Evolutionary conservation across 2,888 invertebrate genomes (phyloP).

Genomic region (Plebejus melissa): DNA sequence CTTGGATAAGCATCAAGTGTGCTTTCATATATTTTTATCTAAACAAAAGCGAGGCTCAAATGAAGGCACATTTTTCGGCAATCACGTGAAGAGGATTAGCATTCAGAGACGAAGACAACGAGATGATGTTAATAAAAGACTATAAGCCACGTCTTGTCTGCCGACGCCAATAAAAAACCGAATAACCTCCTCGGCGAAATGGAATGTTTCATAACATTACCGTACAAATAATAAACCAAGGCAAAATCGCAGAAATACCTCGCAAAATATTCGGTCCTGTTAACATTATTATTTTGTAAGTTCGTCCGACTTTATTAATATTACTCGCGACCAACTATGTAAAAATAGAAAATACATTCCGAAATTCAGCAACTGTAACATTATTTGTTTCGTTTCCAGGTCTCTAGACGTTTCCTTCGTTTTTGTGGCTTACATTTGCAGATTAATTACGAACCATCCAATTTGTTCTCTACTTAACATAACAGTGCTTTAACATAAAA

Average conservation of each 20-base stretch:
- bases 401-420: not conserved
- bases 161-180: conserved; percentile 1
- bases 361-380: not conserved
- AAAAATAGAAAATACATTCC: conserved; percentile 13
- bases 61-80: not conserved
- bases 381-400: not conserved
- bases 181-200: conserved; percentile 15
- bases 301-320: not conserved
- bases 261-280: conserved; percentile 13
- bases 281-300: conserved; percentile 13
- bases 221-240: conserved; percentile 19
- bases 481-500: not conserved
- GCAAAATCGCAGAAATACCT: conserved; percentile 6
- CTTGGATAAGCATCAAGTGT: not conserved
- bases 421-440: not conserved
- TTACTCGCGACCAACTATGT: not conserved
- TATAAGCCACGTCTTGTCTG: conserved; percentile 4
- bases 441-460: not conserved
- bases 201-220: conserved; percentile 18
- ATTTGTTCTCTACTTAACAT: not conserved
- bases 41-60: not conserved
- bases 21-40: not conserved
- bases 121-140: conserved; percentile 15
- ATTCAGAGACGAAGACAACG: not conserved
- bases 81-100: conserved; percentile 1